Evolutionary conservation across 2,888 invertebrate species (phyloP).

Genomic region (Perdita meconis): DNA sequence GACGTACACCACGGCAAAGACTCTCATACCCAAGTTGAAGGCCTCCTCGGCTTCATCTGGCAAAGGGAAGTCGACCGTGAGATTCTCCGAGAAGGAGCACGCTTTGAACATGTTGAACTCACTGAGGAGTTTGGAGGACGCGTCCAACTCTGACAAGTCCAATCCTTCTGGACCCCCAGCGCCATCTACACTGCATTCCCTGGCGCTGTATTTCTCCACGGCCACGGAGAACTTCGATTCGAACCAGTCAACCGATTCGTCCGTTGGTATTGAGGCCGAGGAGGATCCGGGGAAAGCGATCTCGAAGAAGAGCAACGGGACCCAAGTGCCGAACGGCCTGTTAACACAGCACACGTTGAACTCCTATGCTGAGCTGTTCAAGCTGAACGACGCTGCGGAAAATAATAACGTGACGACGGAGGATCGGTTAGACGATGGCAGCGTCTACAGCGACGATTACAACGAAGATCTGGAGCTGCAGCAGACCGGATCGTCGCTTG

Average conservation of each 20-base stretch:
- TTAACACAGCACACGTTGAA: constrained; percentile 89
- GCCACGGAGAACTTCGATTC: constrained; percentile 85
- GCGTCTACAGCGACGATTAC: constrained; percentile 38
- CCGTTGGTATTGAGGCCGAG: constrained; percentile 47
- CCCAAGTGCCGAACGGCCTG: constrained; percentile 86
- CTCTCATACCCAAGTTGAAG: constrained; percentile 60
- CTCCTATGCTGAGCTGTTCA: constrained; percentile 86
- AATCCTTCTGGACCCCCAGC: constrained; percentile 89
- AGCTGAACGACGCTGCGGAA: constrained; percentile 79
- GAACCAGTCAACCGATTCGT: constrained; percentile 79
- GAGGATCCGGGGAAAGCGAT: background rate
- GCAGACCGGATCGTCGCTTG: constrained; percentile 88
- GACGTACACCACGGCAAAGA: constrained; percentile 70
- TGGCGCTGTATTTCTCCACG: constrained; percentile 92
- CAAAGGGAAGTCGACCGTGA: constrained; percentile 9
- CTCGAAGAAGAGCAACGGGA: constrained; percentile 52
- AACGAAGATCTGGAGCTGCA: constrained; percentile 85
- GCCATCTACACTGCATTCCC: constrained; percentile 90
- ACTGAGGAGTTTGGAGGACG: constrained; percentile 86
- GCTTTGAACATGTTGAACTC: constrained; percentile 90
- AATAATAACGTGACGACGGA: constrained; percentile 63
- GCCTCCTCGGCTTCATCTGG: background rate
- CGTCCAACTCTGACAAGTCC: constrained; percentile 65
- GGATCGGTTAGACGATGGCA: constrained; percentile 38
- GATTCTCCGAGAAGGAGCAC: constrained; percentile 86